Evolutionary conservation across 1,140 invertebrate genomes (phyloP), one percentile per base, ranked within the genome.

Genomic region (Zaprionus kolodkinae): DNA sequence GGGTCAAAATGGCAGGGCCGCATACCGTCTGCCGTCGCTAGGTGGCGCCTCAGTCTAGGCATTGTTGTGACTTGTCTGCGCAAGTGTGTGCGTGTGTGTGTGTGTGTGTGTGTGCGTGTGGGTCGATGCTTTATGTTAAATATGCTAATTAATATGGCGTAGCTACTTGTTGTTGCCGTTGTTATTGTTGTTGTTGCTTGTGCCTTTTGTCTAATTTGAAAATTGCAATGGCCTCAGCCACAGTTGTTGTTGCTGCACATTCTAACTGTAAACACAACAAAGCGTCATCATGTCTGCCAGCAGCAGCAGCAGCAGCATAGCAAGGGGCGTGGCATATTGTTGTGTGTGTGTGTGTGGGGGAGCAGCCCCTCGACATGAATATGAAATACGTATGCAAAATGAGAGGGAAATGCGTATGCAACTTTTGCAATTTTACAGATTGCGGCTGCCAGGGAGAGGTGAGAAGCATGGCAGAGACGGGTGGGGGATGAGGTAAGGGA

Each of bases 321-420:
- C n/a, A 25, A 33, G 65, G 40, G 62, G 61, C 64, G 30, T 55
- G 54, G 36, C 59, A 33, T 21, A 21, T 21, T 21, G 21, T 21
- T 21, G 21, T 21, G 21, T 21, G 21, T 21, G 21, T 21, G 21
- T 21, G 21, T 21, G 21, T 7, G 33, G 66, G 67, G 70, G 77
- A 78, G 62, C 43, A 21, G 67, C 82, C 72, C 57, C 79, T 50
- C 84, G 71, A 84, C 85, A 81, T 81, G 80, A 89, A 89, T 84
- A 88, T 81, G 84, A 88, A 45, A 87, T 30, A 80, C 79, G 84
- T 80, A 87, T 88, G 84, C 76, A 88, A 88, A 88, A 87, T 72
- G 77, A 83, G 40, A 71, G 84, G 84, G 84, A 88, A 83, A 88
- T 71, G 77, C 84, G 81, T 61, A 64, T 61, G 69, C 77, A 77